Conservation (phyloP, 2,113 vertebrate species). For the Shinisaurus crocodilurus region DNA sequence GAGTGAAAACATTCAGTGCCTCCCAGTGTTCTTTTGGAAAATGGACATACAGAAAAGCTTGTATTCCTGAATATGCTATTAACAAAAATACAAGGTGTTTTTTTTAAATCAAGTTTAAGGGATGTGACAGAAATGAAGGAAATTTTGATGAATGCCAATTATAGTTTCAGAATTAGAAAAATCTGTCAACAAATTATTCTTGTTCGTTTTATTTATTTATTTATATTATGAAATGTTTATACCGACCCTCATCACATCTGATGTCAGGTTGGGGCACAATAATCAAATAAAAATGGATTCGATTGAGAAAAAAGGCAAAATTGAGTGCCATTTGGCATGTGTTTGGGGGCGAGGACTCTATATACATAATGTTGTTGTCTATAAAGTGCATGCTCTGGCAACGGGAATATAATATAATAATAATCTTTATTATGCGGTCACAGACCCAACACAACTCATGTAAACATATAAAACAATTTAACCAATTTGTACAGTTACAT, state of each 20-base stretch:
- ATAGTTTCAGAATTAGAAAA: slow-evolving; percentile 36
- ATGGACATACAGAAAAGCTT: slow-evolving; percentile 8
- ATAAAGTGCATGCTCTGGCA: not conserved
- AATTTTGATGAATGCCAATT: slow-evolving; percentile 31
- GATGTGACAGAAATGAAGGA: not conserved
- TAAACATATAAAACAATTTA: no score
- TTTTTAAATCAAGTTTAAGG: rapidly evolving
- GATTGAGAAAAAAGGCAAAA: not conserved
- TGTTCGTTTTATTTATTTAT: slow-evolving; percentile 3
- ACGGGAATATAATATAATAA: not conserved
- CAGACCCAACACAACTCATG: no score
- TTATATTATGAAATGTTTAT: no score
- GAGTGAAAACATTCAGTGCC: not conserved
- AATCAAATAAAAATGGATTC: no score
- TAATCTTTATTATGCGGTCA: no score
- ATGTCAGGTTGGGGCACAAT: no score
- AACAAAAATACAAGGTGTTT: not conserved
- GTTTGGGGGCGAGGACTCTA: not conserved
- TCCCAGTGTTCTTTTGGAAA: not conserved
- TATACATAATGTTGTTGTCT: not conserved
- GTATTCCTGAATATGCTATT: not conserved
- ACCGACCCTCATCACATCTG: no score
- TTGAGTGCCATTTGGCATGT: not conserved
- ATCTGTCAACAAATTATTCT: not conserved
- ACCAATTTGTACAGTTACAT: no score